Percentiles rank a stretch among this genome's conserved stretches.
Evolutionary conservation across 2,888 invertebrate species (phyloP).

Genomic region (Dendrolimus pini): DNA sequence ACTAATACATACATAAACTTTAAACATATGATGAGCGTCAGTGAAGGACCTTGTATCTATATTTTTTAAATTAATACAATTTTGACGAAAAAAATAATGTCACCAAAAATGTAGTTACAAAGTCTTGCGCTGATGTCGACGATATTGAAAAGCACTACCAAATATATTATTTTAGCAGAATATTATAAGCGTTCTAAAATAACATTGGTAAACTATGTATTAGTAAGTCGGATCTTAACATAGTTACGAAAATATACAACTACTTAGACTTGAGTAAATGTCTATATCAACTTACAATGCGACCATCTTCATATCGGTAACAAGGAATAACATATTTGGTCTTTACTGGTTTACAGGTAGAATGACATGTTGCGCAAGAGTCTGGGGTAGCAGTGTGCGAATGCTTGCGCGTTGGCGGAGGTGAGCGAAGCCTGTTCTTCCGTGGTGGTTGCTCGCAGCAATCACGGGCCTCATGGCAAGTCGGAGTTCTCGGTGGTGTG

Average conservation of each 20-base stretch:
- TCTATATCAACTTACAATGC: slow-evolving; percentile 51
- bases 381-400: slow-evolving; percentile 1
- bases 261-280: neutral
- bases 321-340: slow-evolving; percentile 67
- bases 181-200: neutral
- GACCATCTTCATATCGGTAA: slow-evolving; percentile 66
- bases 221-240: too few species aligned
- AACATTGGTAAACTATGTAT: too few species aligned
- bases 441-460: neutral
- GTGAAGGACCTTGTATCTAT: too few species aligned
- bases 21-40: too few species aligned
- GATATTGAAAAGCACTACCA: too few species aligned
- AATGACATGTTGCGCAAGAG: slow-evolving; percentile 8
- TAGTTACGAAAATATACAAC: too few species aligned
- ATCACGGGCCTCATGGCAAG: slow-evolving; percentile 7
- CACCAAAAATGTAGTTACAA: too few species aligned
- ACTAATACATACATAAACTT: too few species aligned
- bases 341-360: slow-evolving; percentile 36
- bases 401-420: neutral
- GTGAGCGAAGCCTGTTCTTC: neutral
- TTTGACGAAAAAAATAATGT: too few species aligned
- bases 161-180: slow-evolving; percentile 2
- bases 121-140: too few species aligned
- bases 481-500: slow-evolving; percentile 7
- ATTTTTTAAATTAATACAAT: too few species aligned